phyloP scores from a whole-genome alignment of 92 coral and sea anemone genomes.

The Porites evermanni region DNA sequence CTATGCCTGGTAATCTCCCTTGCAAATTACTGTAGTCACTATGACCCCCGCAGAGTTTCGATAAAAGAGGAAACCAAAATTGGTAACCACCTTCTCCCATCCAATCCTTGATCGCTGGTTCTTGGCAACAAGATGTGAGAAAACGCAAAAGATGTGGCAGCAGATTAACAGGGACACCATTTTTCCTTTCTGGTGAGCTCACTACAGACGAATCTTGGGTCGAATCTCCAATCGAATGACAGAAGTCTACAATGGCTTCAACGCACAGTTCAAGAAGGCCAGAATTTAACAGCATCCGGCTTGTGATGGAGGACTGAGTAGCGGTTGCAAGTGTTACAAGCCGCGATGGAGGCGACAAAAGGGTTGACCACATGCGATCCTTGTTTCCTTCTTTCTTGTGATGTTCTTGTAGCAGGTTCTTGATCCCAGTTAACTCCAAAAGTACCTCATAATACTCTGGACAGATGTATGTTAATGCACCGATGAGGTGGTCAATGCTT shows the following conservation, averaged over 20 bases:
- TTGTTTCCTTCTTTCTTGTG: constrained; percentile 37
- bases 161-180: constrained; percentile 29
- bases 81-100: constrained; percentile 72
- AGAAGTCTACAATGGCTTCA: constrained; percentile 60
- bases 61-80: constrained; percentile 83
- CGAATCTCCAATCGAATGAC: constrained; percentile 10
- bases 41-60: constrained; percentile 68
- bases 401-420: constrained; percentile 44
- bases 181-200: not conserved
- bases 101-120: constrained; percentile 82
- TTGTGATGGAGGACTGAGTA: constrained; percentile 67
- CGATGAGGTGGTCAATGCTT: constrained; percentile 84
- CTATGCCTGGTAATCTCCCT: constrained; percentile 43
- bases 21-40: constrained; percentile 16
- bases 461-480: constrained; percentile 79
- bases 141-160: constrained; percentile 80
- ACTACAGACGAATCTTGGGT: constrained; percentile 1
- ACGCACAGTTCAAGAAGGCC: constrained; percentile 71
- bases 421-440: constrained; percentile 73
- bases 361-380: constrained; percentile 29
- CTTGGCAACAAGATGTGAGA: constrained; percentile 76
- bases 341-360: constrained; percentile 52
- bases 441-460: constrained; percentile 75
- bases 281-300: constrained; percentile 75
- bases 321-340: constrained; percentile 78